phyloP scores from a whole-genome alignment of 2,797 vertebrate species.

The Peromyscus nudipes region DNA sequence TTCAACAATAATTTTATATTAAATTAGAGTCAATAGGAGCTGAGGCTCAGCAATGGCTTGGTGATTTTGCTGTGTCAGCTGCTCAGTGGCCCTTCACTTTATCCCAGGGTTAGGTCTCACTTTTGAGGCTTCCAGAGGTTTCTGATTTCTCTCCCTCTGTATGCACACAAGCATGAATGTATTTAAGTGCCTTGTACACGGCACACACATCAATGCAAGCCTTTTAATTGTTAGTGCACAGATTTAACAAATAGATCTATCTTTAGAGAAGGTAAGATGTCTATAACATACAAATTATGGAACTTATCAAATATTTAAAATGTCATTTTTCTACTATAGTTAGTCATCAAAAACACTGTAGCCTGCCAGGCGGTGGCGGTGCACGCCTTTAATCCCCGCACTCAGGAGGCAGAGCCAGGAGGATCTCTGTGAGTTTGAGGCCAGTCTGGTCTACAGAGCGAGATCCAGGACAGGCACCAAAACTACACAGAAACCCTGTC shows the following conservation, averaged over 20 bases:
- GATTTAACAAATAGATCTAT: constrained; percentile 8
- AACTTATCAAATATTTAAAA: neutral
- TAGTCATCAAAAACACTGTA: constrained; percentile 23
- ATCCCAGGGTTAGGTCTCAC: neutral
- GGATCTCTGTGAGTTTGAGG: too few relatives aligned
- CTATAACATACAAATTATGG: neutral
- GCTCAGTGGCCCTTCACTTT: constrained; percentile 26
- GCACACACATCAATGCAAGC: neutral
- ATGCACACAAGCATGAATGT: neutral
- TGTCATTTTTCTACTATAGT: constrained; percentile 12
- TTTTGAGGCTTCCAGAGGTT: neutral
- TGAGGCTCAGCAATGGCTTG: constrained; percentile 51
- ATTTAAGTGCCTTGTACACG: neutral
- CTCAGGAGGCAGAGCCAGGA: too few relatives aligned
- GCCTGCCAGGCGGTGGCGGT: too few relatives aligned
- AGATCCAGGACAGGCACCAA: too few relatives aligned
- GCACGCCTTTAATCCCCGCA: too few relatives aligned
- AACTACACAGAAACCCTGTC: too few relatives aligned
- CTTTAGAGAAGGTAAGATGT: constrained; percentile 44
- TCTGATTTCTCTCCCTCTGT: neutral
- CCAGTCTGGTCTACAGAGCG: too few relatives aligned
- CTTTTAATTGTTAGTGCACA: neutral
- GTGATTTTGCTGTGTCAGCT: neutral
- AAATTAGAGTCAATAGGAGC: constrained; percentile 65
- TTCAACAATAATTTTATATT: constrained; percentile 73